phyloP scores from a whole-genome alignment of 2,113 vertebrate species.

The Lathamus discolor region DNA sequence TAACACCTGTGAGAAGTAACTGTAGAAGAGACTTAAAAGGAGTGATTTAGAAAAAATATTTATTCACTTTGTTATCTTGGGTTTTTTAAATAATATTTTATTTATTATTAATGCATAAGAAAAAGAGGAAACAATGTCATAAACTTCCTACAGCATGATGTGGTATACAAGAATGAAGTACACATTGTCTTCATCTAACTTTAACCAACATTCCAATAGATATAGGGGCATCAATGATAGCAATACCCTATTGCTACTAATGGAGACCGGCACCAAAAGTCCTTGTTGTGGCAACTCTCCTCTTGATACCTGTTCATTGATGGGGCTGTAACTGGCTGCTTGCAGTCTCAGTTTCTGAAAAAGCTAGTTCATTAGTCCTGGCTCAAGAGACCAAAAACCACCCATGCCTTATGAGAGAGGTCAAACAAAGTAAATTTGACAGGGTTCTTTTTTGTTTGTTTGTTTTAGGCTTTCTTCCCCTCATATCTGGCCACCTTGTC shows the following conservation, averaged over 20 bases:
- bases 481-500: neutral
- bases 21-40: slow-evolving; percentile 25
- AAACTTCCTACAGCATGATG: neutral
- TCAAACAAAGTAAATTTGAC: neutral
- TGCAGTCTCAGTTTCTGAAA: neutral
- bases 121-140: neutral
- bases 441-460: neutral
- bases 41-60: neutral
- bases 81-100: neutral
- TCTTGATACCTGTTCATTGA: neutral
- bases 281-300: neutral
- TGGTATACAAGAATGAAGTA: neutral
- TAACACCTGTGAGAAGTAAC: neutral
- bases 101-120: slow-evolving; percentile 49
- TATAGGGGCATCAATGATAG: neutral
- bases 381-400: rapidly evolving
- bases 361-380: neutral
- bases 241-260: neutral
- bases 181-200: neutral
- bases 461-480: neutral
- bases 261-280: neutral
- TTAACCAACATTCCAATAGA: neutral
- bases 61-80: neutral
- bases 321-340: neutral
- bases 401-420: neutral